Conservation (phyloP, 64 coral and sea anemone species). For the Pocillopora verrucosa region DNA sequence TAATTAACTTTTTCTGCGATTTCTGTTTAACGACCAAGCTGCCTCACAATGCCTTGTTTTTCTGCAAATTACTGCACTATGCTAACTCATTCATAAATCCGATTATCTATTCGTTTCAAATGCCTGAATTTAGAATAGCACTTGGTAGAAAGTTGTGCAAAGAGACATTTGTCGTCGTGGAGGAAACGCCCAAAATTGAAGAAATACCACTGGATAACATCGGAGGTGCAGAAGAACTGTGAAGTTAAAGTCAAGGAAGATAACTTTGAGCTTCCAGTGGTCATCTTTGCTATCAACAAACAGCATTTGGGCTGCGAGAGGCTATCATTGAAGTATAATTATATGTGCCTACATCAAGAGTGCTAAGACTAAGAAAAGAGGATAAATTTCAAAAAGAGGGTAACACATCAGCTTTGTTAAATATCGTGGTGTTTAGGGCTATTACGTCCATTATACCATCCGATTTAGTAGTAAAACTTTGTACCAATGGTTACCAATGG, state of each 20-base stretch:
- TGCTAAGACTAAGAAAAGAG: no score
- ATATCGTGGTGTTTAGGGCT: no score
- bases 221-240: background rate
- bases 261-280: no score
- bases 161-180: background rate
- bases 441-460: no score
- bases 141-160: conserved; percentile 32
- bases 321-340: no score
- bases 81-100: conserved; percentile 71
- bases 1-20: conserved; percentile 70
- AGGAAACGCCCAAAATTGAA: conserved; percentile 35
- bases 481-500: no score
- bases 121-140: conserved; percentile 55
- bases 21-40: conserved; percentile 31
- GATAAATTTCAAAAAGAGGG: no score
- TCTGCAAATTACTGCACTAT: conserved; percentile 72
- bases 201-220: conserved; percentile 35
- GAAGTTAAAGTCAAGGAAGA: background rate
- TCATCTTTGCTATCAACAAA: no score
- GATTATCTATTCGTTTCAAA: conserved; percentile 66
- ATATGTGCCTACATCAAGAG: no score
- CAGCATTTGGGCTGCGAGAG: no score
- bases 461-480: no score
- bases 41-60: conserved; percentile 43
- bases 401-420: no score